These are phyloP conservation scores for Criorhina ranunculi DNA, from an alignment of 2,888 invertebrate species.

Conservation along the genomic window DNA sequence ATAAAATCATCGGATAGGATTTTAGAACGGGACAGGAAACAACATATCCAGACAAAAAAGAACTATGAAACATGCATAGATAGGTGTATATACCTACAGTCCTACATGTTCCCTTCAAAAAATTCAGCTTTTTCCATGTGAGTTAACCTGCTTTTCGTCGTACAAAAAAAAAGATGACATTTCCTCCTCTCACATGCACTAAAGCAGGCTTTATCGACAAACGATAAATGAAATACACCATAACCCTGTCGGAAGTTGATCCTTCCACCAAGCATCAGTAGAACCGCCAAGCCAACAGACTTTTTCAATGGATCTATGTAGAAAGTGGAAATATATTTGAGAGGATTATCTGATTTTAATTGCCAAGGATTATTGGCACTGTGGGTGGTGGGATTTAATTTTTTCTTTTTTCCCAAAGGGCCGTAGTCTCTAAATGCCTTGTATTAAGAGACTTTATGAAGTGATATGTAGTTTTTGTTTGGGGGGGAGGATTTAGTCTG, in stretches of 20 bases:
- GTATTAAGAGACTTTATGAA: conserved; percentile 23
- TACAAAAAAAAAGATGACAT: neutral
- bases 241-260: conserved; percentile 55
- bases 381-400: conserved; percentile 9
- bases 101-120: conserved; percentile 35
- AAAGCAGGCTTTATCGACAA: conserved; percentile 45
- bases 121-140: conserved; percentile 45
- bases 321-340: conserved; percentile 65
- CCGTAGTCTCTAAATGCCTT: conserved; percentile 3
- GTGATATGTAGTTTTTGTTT: conserved; percentile 1
- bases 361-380: conserved; percentile 63
- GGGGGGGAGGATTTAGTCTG: conserved; percentile 25
- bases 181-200: neutral
- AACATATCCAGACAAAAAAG: neutral
- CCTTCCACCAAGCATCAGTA: conserved; percentile 54
- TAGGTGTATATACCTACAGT: neutral
- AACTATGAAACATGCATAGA: neutral
- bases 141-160: conserved; percentile 45
- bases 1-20: too few species aligned
- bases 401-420: conserved; percentile 21
- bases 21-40: too few species aligned
- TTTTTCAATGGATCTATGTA: conserved; percentile 40
- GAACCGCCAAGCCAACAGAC: conserved; percentile 3
- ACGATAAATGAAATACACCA: conserved; percentile 40
- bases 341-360: conserved; percentile 73